Percentiles rank a stretch among this genome's conserved stretches.
phyloP scores from a whole-genome alignment of 1,140 invertebrate species.

The Cotesia vestalis region DNA sequence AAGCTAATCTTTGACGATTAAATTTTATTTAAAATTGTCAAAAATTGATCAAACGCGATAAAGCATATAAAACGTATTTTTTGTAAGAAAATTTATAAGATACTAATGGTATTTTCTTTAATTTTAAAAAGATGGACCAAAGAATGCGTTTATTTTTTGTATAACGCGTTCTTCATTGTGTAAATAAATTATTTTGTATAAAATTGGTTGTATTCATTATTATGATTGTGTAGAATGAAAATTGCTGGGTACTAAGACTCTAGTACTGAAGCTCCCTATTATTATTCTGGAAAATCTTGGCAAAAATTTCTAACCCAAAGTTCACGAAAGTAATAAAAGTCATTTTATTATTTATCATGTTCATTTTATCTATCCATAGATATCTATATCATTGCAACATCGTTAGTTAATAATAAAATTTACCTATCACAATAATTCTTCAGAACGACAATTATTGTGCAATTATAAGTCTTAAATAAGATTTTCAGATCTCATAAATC shows the following conservation, averaged over 20 bases:
- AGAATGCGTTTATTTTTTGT: constrained; percentile 22
- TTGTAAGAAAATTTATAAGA: constrained; percentile 4
- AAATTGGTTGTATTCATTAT: constrained; percentile 4
- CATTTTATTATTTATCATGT: too few species aligned
- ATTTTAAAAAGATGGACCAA: constrained; percentile 6
- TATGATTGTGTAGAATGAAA: not conserved
- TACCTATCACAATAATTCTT: too few species aligned
- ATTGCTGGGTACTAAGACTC: too few species aligned
- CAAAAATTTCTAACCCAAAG: too few species aligned
- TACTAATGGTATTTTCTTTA: constrained; percentile 23
- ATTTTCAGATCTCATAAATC: not conserved
- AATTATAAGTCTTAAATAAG: not conserved
- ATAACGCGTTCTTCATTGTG: constrained; percentile 22
- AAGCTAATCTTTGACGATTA: too few species aligned
- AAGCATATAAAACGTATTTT: not conserved
- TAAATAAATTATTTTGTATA: constrained; percentile 39
- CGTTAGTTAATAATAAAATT: not conserved
- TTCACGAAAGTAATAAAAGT: too few species aligned
- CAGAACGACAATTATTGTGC: too few species aligned
- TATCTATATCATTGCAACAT: not conserved
- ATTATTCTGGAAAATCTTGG: too few species aligned
- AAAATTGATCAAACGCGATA: too few species aligned
- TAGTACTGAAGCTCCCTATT: too few species aligned
- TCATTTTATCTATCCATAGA: too few species aligned
- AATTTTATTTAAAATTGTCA: too few species aligned